Conservation (phyloP, 2,113 vertebrate species). For the Hemibagrus wyckioides region DNA sequence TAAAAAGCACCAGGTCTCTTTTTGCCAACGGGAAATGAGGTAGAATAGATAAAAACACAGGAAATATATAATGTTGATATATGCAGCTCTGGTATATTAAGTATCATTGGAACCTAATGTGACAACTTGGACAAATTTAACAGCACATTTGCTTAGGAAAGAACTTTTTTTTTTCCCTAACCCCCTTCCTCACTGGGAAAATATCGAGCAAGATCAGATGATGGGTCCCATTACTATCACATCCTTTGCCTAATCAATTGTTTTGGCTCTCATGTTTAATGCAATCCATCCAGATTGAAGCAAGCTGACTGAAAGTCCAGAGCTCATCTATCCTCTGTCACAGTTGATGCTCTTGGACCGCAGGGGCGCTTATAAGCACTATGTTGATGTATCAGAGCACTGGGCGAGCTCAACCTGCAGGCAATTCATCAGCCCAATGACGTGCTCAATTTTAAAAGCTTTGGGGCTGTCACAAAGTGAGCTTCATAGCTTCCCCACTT, state of each 20-base stretch:
- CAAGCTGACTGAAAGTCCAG: constrained; percentile 15
- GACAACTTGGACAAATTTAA: constrained; percentile 32
- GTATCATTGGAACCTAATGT: neutral
- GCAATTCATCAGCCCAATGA: constrained; percentile 72
- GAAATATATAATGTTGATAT: constrained; percentile 35
- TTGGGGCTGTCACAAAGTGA: constrained; percentile 70
- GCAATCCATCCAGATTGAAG: constrained; percentile 37
- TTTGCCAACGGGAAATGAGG: constrained; percentile 16
- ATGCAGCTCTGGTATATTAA: constrained; percentile 34
- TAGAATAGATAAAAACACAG: constrained; percentile 16
- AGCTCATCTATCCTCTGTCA: constrained; percentile 46
- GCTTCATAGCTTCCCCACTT: constrained; percentile 69
- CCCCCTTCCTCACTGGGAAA: neutral
- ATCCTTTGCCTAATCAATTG: constrained; percentile 31
- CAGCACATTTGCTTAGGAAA: constrained; percentile 21
- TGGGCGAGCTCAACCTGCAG: constrained; percentile 58
- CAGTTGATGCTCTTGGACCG: constrained; percentile 44
- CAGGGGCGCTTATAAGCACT: constrained; percentile 66
- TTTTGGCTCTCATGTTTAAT: constrained; percentile 29
- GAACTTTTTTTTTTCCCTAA: neutral
- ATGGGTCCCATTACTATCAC: neutral
- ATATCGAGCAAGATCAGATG: constrained; percentile 7
- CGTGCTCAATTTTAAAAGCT: constrained; percentile 71
- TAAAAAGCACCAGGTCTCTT: constrained; percentile 20
- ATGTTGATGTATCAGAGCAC: constrained; percentile 71